Conservation (phyloP, 2,113 vertebrate species). For the Hylia prasina region DNA sequence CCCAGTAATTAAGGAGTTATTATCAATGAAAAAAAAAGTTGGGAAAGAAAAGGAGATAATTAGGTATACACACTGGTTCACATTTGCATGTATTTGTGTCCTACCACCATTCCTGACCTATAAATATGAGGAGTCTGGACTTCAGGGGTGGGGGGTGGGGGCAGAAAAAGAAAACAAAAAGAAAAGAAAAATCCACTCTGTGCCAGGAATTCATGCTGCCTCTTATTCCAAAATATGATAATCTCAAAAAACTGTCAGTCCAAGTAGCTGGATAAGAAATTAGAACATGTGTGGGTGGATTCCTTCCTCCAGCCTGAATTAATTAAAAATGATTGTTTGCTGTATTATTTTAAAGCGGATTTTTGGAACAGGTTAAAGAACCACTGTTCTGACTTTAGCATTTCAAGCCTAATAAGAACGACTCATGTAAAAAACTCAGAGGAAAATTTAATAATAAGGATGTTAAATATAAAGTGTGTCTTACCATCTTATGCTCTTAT, state of each 20-base stretch:
- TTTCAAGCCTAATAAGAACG: not conserved
- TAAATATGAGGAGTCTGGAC: not conserved
- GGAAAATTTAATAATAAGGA: not conserved
- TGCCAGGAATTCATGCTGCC: not conserved
- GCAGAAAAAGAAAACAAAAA: not conserved
- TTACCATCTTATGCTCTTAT: not conserved
- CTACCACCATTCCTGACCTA: not conserved
- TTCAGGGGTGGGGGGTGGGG: accelerated
- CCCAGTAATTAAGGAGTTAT: not conserved
- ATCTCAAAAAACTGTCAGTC: constrained; percentile 30
- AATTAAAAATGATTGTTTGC: constrained; percentile 45
- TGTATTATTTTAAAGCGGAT: not conserved
- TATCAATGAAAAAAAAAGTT: not conserved
- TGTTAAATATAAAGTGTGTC: not conserved
- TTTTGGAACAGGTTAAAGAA: constrained; percentile 37
- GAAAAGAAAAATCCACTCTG: not conserved
- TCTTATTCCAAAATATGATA: constrained; percentile 14
- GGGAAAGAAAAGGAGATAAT: not conserved
- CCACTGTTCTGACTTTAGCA: not conserved
- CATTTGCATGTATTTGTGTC: not conserved
- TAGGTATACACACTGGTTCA: not conserved
- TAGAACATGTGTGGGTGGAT: constrained; percentile 57
- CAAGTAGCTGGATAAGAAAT: constrained; percentile 51
- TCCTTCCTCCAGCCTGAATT: constrained; percentile 58
- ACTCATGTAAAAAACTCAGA: not conserved